phyloP scores from a whole-genome alignment of 1,140 invertebrate genomes.

The Diorhabda carinulata region DNA sequence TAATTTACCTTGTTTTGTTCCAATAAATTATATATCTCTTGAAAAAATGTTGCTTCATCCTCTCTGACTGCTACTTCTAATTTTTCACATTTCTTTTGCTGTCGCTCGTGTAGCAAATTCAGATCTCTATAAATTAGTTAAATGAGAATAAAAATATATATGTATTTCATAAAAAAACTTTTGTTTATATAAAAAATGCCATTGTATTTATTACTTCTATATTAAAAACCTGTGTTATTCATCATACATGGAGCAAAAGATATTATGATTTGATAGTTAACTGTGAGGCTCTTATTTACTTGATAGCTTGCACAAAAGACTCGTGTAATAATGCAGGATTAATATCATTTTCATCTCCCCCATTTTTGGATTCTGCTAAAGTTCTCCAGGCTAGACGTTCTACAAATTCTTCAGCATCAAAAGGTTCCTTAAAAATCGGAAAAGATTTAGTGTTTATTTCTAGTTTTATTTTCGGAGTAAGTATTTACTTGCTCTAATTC shows the following conservation, averaged over 20 bases:
- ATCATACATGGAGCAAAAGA: no score
- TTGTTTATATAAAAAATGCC: not conserved
- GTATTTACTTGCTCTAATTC: conserved; percentile 68
- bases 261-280: no score
- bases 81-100: conserved; percentile 83
- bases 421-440: conserved; percentile 68
- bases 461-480: not conserved
- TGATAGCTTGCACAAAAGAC: conserved; percentile 88
- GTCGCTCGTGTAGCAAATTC: conserved; percentile 75
- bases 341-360: conserved; percentile 62
- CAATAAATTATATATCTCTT: conserved; percentile 77
- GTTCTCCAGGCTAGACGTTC: conserved; percentile 93
- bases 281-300: conserved; percentile 48
- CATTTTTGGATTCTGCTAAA: conserved; percentile 69
- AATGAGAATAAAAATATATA: not conserved
- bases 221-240: no score
- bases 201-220: no score
- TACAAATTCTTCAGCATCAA: conserved; percentile 96
- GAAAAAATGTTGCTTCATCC: conserved; percentile 80
- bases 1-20: conserved; percentile 77
- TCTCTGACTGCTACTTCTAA: conserved; percentile 79
- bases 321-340: conserved; percentile 79
- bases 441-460: conserved; percentile 3
- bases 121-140: conserved; percentile 54
- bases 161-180: no score